phyloP scores from a whole-genome alignment of 2,888 invertebrate species.

The Archaeoteleia sp. region DNA sequence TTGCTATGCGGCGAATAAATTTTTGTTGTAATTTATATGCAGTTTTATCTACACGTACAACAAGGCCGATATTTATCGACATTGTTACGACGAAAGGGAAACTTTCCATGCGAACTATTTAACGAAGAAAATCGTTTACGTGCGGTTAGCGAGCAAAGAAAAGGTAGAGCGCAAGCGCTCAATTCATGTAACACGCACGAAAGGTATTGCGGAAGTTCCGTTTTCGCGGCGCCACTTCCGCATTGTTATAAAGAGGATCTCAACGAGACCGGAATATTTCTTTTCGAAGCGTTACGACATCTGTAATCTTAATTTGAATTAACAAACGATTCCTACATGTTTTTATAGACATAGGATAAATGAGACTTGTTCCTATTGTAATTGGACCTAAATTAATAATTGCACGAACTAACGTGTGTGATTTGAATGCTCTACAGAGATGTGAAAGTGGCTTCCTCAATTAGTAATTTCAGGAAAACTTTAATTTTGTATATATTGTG shows the following conservation, averaged over 20 bases:
- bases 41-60: neutral
- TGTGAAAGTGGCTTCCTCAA: conserved; percentile 46
- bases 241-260: conserved; percentile 37
- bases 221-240: conserved; percentile 48
- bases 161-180: conserved; percentile 36
- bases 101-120: conserved; percentile 37
- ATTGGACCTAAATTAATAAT: conserved; percentile 30
- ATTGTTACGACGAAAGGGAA: conserved; percentile 40
- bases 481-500: conserved; percentile 7
- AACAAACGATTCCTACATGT: neutral
- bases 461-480: conserved; percentile 39
- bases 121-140: conserved; percentile 38
- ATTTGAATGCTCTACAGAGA: conserved; percentile 29
- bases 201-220: conserved; percentile 58
- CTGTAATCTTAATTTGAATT: conserved; percentile 15
- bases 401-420: conserved; percentile 15
- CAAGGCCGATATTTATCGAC: conserved; percentile 31
- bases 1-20: conserved; percentile 8
- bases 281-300: neutral
- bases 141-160: conserved; percentile 33
- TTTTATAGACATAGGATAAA: conserved; percentile 5
- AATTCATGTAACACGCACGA: conserved; percentile 56
- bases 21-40: neutral
- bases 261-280: conserved; percentile 27
- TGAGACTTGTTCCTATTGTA: conserved; percentile 16